Conservation (phyloP, 2,888 invertebrate genomes). For the Erebia aethiops region DNA sequence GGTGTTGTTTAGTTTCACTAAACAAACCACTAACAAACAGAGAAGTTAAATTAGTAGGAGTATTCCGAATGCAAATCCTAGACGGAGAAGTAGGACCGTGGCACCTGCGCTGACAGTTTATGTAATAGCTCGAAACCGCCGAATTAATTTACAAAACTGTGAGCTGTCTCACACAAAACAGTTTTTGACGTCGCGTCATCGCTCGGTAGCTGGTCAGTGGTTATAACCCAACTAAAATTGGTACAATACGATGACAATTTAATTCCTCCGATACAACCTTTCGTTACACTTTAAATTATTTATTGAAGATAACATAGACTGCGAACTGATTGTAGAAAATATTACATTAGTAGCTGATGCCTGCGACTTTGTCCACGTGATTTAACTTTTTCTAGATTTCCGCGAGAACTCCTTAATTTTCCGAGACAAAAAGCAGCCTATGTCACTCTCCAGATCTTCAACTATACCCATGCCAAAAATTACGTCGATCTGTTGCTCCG, state of each 20-base stretch:
- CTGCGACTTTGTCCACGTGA: too few relatives aligned
- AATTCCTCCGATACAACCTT: background rate
- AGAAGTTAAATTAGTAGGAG: conserved; percentile 76
- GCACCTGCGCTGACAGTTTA: conserved; percentile 79
- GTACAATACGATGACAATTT: conserved; percentile 26
- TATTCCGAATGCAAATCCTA: conserved; percentile 74
- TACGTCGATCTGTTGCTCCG: too few relatives aligned
- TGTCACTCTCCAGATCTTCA: too few relatives aligned
- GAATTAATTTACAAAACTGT: conserved; percentile 80
- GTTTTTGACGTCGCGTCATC: conserved; percentile 66
- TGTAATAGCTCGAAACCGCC: conserved; percentile 77
- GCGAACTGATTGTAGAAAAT: too few relatives aligned
- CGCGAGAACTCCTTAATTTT: too few relatives aligned
- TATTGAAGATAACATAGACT: too few relatives aligned
- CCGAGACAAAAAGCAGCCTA: too few relatives aligned
- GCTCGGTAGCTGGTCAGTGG: conserved; percentile 50
- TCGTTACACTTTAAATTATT: background rate
- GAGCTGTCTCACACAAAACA: conserved; percentile 69
- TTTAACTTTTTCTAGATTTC: too few relatives aligned
- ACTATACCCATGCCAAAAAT: too few relatives aligned
- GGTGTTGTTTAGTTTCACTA: conserved; percentile 67
- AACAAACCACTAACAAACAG: too few relatives aligned
- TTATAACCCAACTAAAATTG: conserved; percentile 45
- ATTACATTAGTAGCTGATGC: too few relatives aligned
- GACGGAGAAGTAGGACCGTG: conserved; percentile 58